These are phyloP conservation scores for Cephus nigrinus DNA, from an alignment of 2,888 invertebrate species.

Conservation along the genomic window DNA sequence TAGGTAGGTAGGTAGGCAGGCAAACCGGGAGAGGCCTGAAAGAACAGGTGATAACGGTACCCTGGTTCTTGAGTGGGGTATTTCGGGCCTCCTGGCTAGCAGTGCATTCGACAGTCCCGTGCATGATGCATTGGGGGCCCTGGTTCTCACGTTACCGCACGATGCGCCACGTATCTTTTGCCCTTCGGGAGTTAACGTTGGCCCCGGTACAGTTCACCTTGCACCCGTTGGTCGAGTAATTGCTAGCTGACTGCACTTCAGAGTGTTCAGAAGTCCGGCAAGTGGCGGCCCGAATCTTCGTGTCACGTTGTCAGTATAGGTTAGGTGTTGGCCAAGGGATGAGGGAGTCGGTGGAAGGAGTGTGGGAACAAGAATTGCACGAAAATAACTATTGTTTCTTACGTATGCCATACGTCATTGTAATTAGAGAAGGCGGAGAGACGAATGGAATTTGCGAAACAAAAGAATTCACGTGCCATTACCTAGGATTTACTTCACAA, in stretches of 20 bases:
- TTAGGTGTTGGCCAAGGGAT: background rate
- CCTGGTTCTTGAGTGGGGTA: constrained; percentile 19
- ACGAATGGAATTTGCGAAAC: background rate
- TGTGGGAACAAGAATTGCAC: background rate
- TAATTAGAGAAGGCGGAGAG: background rate
- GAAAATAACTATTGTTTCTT: background rate
- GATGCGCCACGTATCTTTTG: background rate
- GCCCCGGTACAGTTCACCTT: constrained; percentile 32
- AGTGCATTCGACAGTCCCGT: constrained; percentile 8
- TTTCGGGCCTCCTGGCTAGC: constrained; percentile 12
- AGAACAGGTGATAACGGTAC: constrained; percentile 56
- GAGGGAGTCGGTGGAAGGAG: background rate
- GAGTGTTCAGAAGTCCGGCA: constrained; percentile 45
- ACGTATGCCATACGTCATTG: background rate
- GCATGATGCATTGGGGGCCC: constrained; percentile 4
- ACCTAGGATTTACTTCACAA: background rate
- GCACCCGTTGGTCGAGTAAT: constrained; percentile 15
- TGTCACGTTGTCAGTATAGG: background rate
- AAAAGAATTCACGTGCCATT: background rate
- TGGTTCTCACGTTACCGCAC: background rate
- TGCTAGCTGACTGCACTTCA: constrained; percentile 35
- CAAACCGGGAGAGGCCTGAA: constrained; percentile 21
- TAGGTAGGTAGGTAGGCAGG: constrained; percentile 12
- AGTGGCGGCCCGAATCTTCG: constrained; percentile 24
- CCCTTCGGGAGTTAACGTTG: background rate